Evolutionary conservation across 2,113 vertebrate genomes (phyloP), one percentile per base, ranked within the genome.

Genomic region (Bostrychus sinensis): DNA sequence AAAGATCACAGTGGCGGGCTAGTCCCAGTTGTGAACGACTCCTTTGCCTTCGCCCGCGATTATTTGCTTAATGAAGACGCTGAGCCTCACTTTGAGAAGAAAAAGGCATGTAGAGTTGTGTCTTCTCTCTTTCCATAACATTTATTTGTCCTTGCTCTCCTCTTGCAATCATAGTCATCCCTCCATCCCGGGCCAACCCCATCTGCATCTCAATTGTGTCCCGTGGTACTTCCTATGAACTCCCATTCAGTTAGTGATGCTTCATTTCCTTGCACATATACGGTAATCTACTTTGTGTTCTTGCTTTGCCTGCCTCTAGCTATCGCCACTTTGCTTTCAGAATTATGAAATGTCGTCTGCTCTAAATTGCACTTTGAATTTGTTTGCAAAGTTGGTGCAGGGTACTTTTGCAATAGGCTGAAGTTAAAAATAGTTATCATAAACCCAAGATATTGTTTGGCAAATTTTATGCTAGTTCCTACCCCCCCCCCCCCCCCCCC

Each of bases 151-250:
- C 48, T 62, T 66, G 48, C 42, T 56, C 34, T 75, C n/a, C n/a
- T n/a, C n/a, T n/a, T 74, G 39, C 80, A 80, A 51, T 26, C 56
- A 32, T n/a, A 14, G 45, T 7, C 2, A 10, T 26, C 51, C 38
- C 62, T 58, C 20, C 70, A 61, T 51, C 17, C 5, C 63, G 17
- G 51, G n/a, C 54, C 32, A 5, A 67, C 57, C 32, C 63, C 56
- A 71, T 83, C 78, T 80, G 67, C 62, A 75, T 72, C 17, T 38
- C 70, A 83, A 62, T 8, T n/a, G 51, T 57, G 56, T 56, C 59
- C 32, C 30, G 50, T 37, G 67, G 23, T 58, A 17, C 56, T 68
- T 78, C 43, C 43, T 43, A 70, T 36, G 32, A 46, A 53, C 45
- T 64, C 57, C 5, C 66, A 7, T 14, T 34, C 56, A 57, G 39